Evolutionary conservation across 2,888 invertebrate genomes (phyloP).

Genomic region (Ptychoptera contaminata): DNA sequence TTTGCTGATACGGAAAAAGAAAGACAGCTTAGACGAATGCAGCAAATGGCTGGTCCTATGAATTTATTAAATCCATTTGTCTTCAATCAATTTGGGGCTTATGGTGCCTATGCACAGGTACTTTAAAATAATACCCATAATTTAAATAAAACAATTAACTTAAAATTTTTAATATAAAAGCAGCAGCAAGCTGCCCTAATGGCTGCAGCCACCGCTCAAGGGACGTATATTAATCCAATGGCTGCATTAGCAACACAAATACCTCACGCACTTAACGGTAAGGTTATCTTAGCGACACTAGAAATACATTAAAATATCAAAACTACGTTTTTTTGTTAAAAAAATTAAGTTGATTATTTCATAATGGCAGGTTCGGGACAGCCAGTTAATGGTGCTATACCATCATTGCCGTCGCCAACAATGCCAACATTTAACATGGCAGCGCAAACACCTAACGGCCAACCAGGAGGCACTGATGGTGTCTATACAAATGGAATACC

Average conservation of each 20-base stretch:
- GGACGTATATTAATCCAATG: slow-evolving; percentile 86
- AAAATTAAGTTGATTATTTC: no score
- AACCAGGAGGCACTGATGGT: slow-evolving; percentile 65
- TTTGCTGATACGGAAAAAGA: slow-evolving; percentile 99
- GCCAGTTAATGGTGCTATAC: slow-evolving; percentile 74
- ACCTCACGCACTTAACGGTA: slow-evolving; percentile 70
- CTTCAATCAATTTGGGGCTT: slow-evolving; percentile 91
- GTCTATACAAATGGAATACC: slow-evolving; percentile 90
- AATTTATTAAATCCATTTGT: slow-evolving; percentile 92
- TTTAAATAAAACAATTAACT: no score
- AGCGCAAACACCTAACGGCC: slow-evolving; percentile 81
- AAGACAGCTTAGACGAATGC: slow-evolving; percentile 96
- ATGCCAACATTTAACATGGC: slow-evolving; percentile 92
- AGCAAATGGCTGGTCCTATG: slow-evolving; percentile 99
- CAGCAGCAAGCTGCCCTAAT: slow-evolving; percentile 90
- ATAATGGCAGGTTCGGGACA: slow-evolving; percentile 44
- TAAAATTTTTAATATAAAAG: slow-evolving; percentile 19
- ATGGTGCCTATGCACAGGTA: slow-evolving; percentile 91
- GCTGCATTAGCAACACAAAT: slow-evolving; percentile 76
- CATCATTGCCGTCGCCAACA: slow-evolving; percentile 86
- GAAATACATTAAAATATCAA: no score
- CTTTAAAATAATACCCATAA: slow-evolving; percentile 19
- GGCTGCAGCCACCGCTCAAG: slow-evolving; percentile 82
- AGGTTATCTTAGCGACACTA: slow-evolving; percentile 20
- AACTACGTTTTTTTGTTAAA: no score